Evolutionary conservation across 2,797 vertebrate genomes (phyloP).

Genomic region (Danio kyathit): DNA sequence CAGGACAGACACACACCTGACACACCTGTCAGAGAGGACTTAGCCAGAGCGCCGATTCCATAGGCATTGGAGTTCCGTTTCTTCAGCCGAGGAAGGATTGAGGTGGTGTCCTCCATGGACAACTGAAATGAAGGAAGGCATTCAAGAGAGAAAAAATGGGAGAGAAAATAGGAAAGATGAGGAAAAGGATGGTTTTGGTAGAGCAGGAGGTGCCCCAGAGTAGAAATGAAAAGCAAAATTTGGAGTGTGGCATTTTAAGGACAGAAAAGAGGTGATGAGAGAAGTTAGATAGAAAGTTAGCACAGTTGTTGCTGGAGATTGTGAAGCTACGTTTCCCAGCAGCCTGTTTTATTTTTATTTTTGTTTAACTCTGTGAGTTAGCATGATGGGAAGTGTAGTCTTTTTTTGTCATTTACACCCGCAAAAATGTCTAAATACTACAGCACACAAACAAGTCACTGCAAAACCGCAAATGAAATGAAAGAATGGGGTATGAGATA

Average conservation of each 20-base stretch:
- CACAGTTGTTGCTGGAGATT: slow-evolving; percentile 41
- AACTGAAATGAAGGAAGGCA: slow-evolving; percentile 83
- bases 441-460: slow-evolving; percentile 66
- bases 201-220: slow-evolving; percentile 66
- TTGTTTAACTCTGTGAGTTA: slow-evolving; percentile 3
- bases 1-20: slow-evolving; percentile 84
- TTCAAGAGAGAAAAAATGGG: slow-evolving; percentile 50
- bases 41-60: slow-evolving; percentile 98
- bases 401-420: slow-evolving; percentile 19
- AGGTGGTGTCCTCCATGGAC: slow-evolving; percentile 99
- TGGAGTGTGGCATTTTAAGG: slow-evolving; percentile 75
- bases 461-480: slow-evolving; percentile 63
- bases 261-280: slow-evolving; percentile 61
- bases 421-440: slow-evolving; percentile 63
- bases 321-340: slow-evolving; percentile 64
- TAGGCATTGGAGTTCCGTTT: slow-evolving; percentile 97
- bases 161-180: slow-evolving; percentile 58
- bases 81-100: slow-evolving; percentile 95
- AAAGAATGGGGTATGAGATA: slow-evolving; percentile 57
- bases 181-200: slow-evolving; percentile 51
- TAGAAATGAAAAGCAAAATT: slow-evolving; percentile 81
- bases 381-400: slow-evolving; percentile 66
- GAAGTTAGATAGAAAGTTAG: slow-evolving; percentile 58
- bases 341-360: slow-evolving; percentile 36
- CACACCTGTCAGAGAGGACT: slow-evolving; percentile 99